Conservation (phyloP, 2,797 vertebrate genomes). For the Microhierax caerulescens region DNA sequence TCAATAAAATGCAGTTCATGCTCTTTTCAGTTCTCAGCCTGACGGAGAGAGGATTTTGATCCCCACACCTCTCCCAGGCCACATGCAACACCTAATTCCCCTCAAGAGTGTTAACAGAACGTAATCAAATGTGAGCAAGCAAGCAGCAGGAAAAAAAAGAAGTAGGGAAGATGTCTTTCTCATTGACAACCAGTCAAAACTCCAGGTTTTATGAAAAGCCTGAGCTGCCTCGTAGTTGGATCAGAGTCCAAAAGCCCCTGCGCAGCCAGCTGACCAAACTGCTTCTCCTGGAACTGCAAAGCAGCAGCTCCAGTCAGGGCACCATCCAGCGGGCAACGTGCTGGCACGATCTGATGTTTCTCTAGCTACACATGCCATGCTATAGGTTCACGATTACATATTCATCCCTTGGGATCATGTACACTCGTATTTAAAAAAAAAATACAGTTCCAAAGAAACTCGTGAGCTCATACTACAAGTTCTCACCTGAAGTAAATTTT, state of each 20-base stretch:
- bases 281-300: not conserved
- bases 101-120: not conserved
- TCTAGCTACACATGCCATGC: not conserved
- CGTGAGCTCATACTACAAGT: not conserved
- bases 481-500: constrained; percentile 1
- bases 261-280: rapidly evolving
- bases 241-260: not conserved
- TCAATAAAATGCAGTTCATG: not conserved
- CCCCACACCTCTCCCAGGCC: not conserved
- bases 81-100: not conserved
- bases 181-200: not conserved
- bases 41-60: not conserved
- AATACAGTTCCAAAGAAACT: not conserved
- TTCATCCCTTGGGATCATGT: not conserved
- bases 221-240: not conserved
- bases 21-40: not conserved
- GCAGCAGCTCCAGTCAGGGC: not conserved
- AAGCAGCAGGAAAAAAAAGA: not conserved
- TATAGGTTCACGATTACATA: not conserved
- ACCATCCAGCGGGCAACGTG: rapidly evolving
- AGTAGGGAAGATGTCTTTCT: not conserved
- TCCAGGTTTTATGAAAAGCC: not conserved
- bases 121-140: not conserved
- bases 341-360: not conserved
- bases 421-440: not conserved